Base-by-base conservation (phyloP, 2,888 invertebrate species). In the Andricus curvator region DNA sequence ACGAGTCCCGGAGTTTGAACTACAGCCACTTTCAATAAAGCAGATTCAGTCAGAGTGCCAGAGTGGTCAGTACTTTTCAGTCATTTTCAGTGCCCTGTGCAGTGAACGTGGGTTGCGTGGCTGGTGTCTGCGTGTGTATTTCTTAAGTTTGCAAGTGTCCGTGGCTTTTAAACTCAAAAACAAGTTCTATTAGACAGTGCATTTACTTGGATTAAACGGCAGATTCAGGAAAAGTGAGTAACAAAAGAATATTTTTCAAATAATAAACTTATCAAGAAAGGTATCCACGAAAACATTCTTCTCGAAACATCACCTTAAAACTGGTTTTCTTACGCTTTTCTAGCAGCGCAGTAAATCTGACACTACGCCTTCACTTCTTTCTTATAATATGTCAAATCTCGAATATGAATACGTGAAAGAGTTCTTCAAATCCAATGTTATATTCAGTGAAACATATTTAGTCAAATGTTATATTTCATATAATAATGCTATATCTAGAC, bases 81-180 rank as follows among this genome's bases (percentile, higher is more conserved):
- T 84, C 3, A 4, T 33, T 66, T 81, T 80, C 80, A 65, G 70
- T 80, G 80, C 77, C 76, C 81, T 82, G 78, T 68, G 80, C 80
- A 78, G 84, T 83, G 80, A 82, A 77, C 82, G 84, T 83, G 80
- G 56, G 56, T 74, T 33, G 51, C 6, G 29, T 56, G 56, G 20
- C 33, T 20, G 4, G 51, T 74, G 56, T 37, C 20, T 56, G 37
- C 37, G 67, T 67, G 67, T 67, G 67, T 41, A n/a, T n/a, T 67
- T n/a, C 41, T 41, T 4, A 13, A 67, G 37, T 67, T 67, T 41
- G 37, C n/a, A 66, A 66, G 74, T 74, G 74, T 74, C n/a, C 74
- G 74, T 74, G 74, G 33, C 56, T 56, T 74, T 74, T 74, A 74
- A 74, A 74, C 33, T 74, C 56, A 74, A 74, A 74, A 74, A 56